Base-by-base conservation (phyloP, 2,888 invertebrate species). In the Coecobrya sp. region DNA sequence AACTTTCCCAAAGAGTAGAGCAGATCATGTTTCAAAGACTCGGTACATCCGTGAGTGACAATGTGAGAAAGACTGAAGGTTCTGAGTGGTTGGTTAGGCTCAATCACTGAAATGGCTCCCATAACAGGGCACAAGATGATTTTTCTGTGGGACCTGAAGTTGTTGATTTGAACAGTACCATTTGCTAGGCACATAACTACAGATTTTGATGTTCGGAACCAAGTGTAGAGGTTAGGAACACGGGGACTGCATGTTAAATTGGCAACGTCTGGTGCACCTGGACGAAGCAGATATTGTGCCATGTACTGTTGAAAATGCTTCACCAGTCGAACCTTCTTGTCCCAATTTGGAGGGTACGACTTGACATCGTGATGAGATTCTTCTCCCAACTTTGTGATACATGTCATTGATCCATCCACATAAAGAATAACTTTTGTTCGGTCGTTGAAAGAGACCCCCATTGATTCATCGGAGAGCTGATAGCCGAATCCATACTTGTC, bases 401-500 rank as follows among this genome's bases (percentile, higher is more conserved):
- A 99, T 96, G 99, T 99, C 76, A 99, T 98, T 93, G 98, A 97
- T 96, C 98, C 98, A 96, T 99, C 99, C 45, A 98, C 97, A 79
- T 99, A 96, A 96, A 99, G 97, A 94, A 99, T 98, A 13, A 99
- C 97, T 95, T 99, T 98, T 10, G 99, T 99, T 94, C 98, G 98
- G 96, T 99, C 99, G 96, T 99, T 99, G 96, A 99, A 99, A 97
- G 99, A 98, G 62, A 99, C 99, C 42, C 99, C 99, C 93, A 99
- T 98, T 95, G 98, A 98, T 96, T 99, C 99, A 96, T 99, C 99
- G 95, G 98, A 99, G 55, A 99, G 96, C 96, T 99, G 99, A 96
- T 99, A 99, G 0, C 99, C 99, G 95, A 99, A 98, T 25, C 99
- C 99, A 96, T 99, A 99, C 96, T 99, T 99, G 96, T 99, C 99